These are phyloP conservation scores for Pelecanus crispus DNA, from an alignment of 2,113 vertebrate genomes.

Conservation along the genomic window DNA sequence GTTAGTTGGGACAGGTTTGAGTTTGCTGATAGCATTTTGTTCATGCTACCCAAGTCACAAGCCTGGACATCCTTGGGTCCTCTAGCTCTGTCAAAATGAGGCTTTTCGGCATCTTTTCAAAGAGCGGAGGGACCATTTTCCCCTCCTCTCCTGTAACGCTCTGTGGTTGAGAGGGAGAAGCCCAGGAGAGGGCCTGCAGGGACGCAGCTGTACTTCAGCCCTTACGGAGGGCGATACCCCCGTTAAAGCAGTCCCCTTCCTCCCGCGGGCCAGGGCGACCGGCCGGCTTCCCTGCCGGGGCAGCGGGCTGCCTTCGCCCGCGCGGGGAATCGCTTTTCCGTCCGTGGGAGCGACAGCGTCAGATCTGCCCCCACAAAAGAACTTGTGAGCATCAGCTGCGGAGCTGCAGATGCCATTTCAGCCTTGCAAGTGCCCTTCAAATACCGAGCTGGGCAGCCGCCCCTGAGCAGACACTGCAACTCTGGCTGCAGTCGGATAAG, in stretches of 20 bases:
- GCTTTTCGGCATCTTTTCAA: background rate
- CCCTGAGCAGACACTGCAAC: background rate
- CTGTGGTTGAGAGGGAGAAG: background rate
- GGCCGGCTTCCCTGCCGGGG: background rate
- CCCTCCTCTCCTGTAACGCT: background rate
- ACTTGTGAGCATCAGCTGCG: background rate
- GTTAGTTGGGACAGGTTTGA: background rate
- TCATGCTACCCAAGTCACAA: background rate
- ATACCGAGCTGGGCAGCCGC: background rate
- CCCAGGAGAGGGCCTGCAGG: background rate
- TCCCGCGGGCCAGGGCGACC: background rate
- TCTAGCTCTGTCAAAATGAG: background rate
- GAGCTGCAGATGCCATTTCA: background rate
- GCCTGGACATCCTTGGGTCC: background rate
- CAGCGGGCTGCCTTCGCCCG: background rate
- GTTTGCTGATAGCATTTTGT: background rate
- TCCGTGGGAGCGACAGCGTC: fast-evolving
- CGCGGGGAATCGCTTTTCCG: fast-evolving
- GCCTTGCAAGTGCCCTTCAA: background rate
- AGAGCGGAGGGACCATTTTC: background rate
- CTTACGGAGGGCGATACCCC: no score
- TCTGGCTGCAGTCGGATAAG: background rate
- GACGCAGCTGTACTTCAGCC: background rate
- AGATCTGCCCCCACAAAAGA: background rate
- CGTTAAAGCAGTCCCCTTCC: background rate